Percentiles rank a stretch among this genome's conserved stretches.
Conservation (phyloP, 2,888 invertebrate species). For the Drosophila greeni region DNA sequence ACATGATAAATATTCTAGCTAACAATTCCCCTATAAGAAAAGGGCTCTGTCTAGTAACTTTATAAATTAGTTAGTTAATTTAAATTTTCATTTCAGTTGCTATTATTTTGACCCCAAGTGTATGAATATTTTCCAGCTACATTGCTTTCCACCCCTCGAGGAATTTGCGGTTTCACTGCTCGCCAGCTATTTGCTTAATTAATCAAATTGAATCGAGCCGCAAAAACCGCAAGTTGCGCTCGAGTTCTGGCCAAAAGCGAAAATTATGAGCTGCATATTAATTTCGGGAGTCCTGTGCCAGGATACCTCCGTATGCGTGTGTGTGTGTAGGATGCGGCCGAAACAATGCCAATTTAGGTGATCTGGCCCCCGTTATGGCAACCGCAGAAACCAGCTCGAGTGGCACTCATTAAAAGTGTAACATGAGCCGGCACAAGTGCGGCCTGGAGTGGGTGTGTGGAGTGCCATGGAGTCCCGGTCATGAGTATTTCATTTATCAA, state of each 20-base stretch:
- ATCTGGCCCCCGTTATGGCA: slow-evolving; percentile 14
- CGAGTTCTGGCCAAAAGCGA: slow-evolving; percentile 38
- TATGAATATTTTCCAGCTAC: slow-evolving; percentile 6
- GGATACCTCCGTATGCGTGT: not conserved
- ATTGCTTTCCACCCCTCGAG: not conserved
- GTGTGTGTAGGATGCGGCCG: slow-evolving; percentile 8
- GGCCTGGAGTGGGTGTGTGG: slow-evolving; percentile 11
- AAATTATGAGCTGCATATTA: slow-evolving; percentile 57
- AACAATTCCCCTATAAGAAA: not conserved
- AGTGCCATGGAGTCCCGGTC: slow-evolving; percentile 38
- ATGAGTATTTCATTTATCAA: slow-evolving; percentile 73
- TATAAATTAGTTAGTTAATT: not conserved
- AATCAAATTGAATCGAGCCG: slow-evolving; percentile 47
- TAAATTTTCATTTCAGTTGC: not conserved
- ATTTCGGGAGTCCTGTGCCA: slow-evolving; percentile 39
- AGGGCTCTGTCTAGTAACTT: not conserved
- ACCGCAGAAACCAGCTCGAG: slow-evolving; percentile 62
- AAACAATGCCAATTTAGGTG: slow-evolving; percentile 63
- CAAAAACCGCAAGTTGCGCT: slow-evolving; percentile 38
- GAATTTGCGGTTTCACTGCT: slow-evolving; percentile 22
- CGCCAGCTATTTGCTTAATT: slow-evolving; percentile 48
- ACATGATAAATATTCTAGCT: not conserved
- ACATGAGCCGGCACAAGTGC: slow-evolving; percentile 44
- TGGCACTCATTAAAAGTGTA: slow-evolving; percentile 72
- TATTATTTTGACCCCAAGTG: not conserved